These are phyloP conservation scores for Catharus fuscescens DNA, from an alignment of 2,113 vertebrate species.

Conservation along the genomic window DNA sequence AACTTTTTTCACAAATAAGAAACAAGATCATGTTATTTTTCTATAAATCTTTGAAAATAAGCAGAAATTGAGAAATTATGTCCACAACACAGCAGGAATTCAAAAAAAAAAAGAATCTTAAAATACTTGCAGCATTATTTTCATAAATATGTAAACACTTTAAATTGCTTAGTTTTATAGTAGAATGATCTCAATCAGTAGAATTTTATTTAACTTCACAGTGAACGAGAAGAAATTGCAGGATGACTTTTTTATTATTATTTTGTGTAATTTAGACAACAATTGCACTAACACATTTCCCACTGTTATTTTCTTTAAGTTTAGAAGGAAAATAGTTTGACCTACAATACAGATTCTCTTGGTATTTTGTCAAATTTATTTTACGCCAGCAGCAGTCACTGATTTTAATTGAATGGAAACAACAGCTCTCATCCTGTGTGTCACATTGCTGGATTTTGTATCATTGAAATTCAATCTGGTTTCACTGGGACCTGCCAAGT, in stretches of 20 bases:
- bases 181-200: background rate
- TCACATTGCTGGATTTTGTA: slow-evolving; percentile 65
- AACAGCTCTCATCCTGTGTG: slow-evolving; percentile 63
- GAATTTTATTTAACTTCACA: slow-evolving; percentile 41
- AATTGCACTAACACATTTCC: slow-evolving; percentile 27
- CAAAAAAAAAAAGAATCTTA: background rate
- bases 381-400: slow-evolving; percentile 55
- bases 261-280: slow-evolving; percentile 14
- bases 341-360: slow-evolving; percentile 54
- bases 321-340: slow-evolving; percentile 51
- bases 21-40: background rate
- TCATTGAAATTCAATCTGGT: slow-evolving; percentile 69
- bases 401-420: slow-evolving; percentile 74
- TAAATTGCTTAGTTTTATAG: background rate
- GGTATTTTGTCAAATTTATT: slow-evolving; percentile 66
- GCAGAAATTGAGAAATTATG: background rate
- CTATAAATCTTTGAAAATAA: background rate
- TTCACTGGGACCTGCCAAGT: slow-evolving; percentile 71
- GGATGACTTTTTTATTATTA: background rate
- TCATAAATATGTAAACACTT: background rate
- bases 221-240: background rate
- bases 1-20: background rate
- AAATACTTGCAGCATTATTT: background rate
- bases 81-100: background rate
- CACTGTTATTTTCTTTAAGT: slow-evolving; percentile 25